Base-by-base conservation (phyloP, 2,113 vertebrate species). In the Siphamia tubifer region DNA sequence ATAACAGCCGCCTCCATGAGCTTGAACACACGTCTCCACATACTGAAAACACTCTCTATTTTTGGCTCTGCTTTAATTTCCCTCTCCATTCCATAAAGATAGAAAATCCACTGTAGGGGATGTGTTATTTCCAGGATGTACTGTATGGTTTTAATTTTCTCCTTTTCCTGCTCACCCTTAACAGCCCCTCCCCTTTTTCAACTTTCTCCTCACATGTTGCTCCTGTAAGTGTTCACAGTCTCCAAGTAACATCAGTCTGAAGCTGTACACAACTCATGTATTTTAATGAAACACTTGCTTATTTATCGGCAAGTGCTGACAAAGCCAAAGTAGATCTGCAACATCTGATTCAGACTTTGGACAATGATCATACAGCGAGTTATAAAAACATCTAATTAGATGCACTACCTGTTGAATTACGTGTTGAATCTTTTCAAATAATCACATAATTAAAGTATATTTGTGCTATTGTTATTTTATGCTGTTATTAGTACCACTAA, bases 141-240 rank as follows among this genome's bases (percentile, higher is more conserved):
- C 82, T 81, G 75, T 85, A 71, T 85, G 83, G 39, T 89, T 90
- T 83, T 79, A 43, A 88, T 90, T 85, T 88, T 64, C 47, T 56
- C 74, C 47, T 34, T 39, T 75, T 87, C 63, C 68, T 84, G 78
- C 24, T 67, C 49, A 48, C 47, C 24, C 13, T 36, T 60, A 28
- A 15, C 16, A 9, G 5, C 47, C 61, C 35, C 36, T 20, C 38
- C 58, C 38, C 2, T 45, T 11, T 30, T 21, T 36, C 51, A 35
- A 23, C 68, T 39, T 31, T 64, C 42, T 58, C 34, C 25, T 42
- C 21, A 4, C 55, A 54, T 38, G n/a, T 53, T 64, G 61, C 36
- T 38, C 51, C 53, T 72, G 56, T 12, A 83, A 45, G 51, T 10
- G 3, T 31, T 31, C 30, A 17, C 24, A 27, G 20, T 11, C 24